Percentiles rank a stretch among this genome's conserved stretches.
phyloP scores from a whole-genome alignment of 2,113 vertebrate genomes.

The Willisornis vidua region DNA sequence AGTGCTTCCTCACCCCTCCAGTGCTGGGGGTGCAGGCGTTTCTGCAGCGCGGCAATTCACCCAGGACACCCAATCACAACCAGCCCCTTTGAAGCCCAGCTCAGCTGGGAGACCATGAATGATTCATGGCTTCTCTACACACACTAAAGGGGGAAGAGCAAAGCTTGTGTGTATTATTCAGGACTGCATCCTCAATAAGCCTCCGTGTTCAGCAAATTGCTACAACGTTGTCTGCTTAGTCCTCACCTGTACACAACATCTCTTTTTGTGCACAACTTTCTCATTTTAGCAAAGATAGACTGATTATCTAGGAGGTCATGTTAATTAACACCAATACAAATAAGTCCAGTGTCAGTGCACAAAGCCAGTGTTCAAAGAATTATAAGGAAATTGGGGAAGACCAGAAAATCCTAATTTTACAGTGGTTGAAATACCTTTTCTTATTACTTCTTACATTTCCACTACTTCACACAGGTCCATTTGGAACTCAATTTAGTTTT shows the following conservation, averaged over 20 bases:
- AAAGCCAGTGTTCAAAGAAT: not conserved
- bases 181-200: constrained; percentile 84
- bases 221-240: constrained; percentile 84
- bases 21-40: constrained; percentile 81
- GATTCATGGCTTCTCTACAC: constrained; percentile 89
- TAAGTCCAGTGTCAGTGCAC: not conserved
- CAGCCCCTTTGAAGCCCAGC: constrained; percentile 90
- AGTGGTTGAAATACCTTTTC: not conserved
- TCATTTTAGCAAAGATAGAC: constrained; percentile 71
- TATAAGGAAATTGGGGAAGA: not conserved
- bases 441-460: not conserved
- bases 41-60: constrained; percentile 88
- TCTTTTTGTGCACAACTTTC: constrained; percentile 61
- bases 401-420: not conserved
- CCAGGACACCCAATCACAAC: constrained; percentile 88
- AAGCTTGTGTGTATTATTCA: constrained; percentile 87
- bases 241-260: constrained; percentile 79
- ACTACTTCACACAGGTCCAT: not conserved
- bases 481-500: not conserved
- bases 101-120: constrained; percentile 94
- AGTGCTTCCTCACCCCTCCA: constrained; percentile 84
- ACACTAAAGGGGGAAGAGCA: constrained; percentile 86
- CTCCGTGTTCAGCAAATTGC: constrained; percentile 86
- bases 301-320: constrained; percentile 57
- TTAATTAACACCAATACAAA: constrained; percentile 57